Percentiles rank a stretch among this genome's conserved stretches.
These are phyloP conservation scores for Bicyclus anynana DNA, from an alignment of 1,140 invertebrate genomes.

Conservation along the genomic window DNA sequence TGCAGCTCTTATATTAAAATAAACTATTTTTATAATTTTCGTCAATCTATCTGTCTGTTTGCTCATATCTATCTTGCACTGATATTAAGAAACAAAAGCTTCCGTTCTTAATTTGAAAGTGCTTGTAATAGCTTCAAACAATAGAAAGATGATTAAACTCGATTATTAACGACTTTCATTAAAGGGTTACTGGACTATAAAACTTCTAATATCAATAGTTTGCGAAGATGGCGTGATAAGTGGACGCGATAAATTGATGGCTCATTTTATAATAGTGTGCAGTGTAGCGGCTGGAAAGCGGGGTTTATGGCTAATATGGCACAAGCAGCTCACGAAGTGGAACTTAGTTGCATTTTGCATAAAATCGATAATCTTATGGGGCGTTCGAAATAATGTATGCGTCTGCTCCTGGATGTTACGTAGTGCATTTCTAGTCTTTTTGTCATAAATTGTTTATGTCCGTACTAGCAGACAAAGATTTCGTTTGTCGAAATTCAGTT, in stretches of 20 bases:
- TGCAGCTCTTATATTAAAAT: too few species aligned
- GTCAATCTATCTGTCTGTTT: too few species aligned
- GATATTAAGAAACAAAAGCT: too few species aligned
- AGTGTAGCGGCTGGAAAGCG: conserved; percentile 44
- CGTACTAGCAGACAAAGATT: too few species aligned
- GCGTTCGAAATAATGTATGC: conserved; percentile 27
- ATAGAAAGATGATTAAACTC: background rate
- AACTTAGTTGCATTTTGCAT: conserved; percentile 66
- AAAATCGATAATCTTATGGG: conserved; percentile 44
- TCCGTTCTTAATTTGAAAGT: background rate
- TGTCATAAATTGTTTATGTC: too few species aligned
- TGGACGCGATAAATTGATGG: conserved; percentile 48
- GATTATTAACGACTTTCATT: background rate
- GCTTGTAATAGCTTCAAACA: background rate
- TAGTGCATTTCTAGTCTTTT: conserved; percentile 3
- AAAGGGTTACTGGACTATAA: conserved; percentile 15
- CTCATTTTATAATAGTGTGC: conserved; percentile 49
- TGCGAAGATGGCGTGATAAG: conserved; percentile 42
- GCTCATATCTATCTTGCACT: too few species aligned
- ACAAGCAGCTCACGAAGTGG: conserved; percentile 33
- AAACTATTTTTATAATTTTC: too few species aligned
- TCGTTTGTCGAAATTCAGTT: too few species aligned
- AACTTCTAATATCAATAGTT: conserved; percentile 32
- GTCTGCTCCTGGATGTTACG: conserved; percentile 8
- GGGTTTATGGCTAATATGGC: conserved; percentile 53